Conservation (phyloP, 92 coral and sea anemone genomes). For the Chrysogorgia sp. region DNA sequence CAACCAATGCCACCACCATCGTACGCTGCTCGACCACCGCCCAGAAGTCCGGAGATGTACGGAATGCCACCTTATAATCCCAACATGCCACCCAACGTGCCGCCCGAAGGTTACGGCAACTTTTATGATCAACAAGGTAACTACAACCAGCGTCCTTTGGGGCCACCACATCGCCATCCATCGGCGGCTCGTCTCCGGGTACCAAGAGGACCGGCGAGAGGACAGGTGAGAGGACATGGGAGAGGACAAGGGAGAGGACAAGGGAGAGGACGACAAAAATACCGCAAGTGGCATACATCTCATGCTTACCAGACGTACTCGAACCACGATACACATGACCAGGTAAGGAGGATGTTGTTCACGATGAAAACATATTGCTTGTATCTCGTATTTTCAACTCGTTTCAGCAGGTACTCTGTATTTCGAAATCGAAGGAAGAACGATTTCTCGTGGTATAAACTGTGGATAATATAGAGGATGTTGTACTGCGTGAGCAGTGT, state of each 20-base stretch:
- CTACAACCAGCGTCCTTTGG: conserved; percentile 7
- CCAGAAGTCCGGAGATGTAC: neutral
- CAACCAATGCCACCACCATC: conserved; percentile 14
- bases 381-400: too few species aligned
- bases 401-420: too few species aligned
- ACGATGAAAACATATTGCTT: too few species aligned
- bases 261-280: neutral
- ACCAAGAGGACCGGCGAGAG: neutral
- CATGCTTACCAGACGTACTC: neutral
- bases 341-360: neutral
- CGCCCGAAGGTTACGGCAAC: conserved; percentile 42
- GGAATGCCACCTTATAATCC: neutral
- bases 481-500: too few species aligned
- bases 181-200: conserved; percentile 31
- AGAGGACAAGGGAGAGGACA: neutral
- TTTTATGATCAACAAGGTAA: conserved; percentile 47
- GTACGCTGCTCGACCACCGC: conserved; percentile 29
- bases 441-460: too few species aligned
- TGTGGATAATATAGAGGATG: too few species aligned
- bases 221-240: neutral
- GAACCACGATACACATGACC: neutral
- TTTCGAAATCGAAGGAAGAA: too few species aligned
- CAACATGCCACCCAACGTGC: conserved; percentile 26
- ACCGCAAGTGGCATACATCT: neutral
- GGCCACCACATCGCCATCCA: conserved; percentile 44